Evolutionary conservation across 2,797 vertebrate genomes (phyloP).

Genomic region (Gadopsis marmoratus): DNA sequence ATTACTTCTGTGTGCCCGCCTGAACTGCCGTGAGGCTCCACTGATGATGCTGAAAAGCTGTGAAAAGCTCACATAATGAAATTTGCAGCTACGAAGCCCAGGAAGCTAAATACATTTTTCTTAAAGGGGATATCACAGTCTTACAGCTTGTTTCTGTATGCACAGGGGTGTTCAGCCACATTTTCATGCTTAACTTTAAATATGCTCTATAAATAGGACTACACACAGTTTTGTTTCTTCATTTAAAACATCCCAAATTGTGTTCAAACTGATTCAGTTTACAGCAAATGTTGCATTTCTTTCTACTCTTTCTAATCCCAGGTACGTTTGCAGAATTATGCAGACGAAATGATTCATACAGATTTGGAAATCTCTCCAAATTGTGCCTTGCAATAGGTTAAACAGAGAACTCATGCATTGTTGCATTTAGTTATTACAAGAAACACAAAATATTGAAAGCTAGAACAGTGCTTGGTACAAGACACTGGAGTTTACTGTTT

Average conservation of each 20-base stretch:
- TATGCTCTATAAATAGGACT: constrained; percentile 17
- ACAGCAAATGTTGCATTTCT: background rate
- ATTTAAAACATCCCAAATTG: constrained; percentile 1
- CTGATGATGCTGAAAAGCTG: background rate
- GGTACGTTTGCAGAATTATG: background rate
- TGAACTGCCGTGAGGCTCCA: background rate
- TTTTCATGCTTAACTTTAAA: constrained; percentile 6
- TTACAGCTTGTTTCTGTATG: constrained; percentile 22
- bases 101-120: constrained; percentile 14
- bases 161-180: constrained; percentile 2
- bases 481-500: background rate
- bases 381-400: background rate
- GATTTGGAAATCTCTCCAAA: constrained; percentile 1
- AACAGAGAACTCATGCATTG: background rate
- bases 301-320: background rate
- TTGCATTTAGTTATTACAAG: constrained; percentile 5
- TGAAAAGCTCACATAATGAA: constrained; percentile 11
- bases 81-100: background rate
- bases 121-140: constrained; percentile 25
- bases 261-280: constrained; percentile 6
- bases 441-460: constrained; percentile 1
- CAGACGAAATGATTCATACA: background rate
- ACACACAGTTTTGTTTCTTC: background rate
- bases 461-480: background rate
- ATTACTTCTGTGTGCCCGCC: background rate